These are phyloP conservation scores for Spilarctia lutea DNA, from an alignment of 2,888 invertebrate genomes.

Conservation along the genomic window DNA sequence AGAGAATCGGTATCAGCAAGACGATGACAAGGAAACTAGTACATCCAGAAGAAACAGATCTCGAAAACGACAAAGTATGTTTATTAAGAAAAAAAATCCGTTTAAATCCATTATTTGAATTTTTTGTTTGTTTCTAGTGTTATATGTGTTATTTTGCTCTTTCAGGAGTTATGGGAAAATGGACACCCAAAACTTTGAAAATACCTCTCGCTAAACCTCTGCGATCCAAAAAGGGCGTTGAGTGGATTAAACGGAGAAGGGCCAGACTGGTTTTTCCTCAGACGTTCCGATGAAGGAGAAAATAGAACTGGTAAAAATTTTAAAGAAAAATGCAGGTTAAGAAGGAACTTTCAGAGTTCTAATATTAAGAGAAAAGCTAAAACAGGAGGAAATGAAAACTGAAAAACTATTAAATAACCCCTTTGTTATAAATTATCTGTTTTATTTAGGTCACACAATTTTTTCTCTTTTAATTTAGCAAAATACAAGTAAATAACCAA, in stretches of 20 bases:
- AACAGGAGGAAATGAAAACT: neutral
- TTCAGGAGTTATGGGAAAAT: neutral
- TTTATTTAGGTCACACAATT: too few species aligned
- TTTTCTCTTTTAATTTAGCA: too few species aligned
- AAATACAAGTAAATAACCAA: too few species aligned
- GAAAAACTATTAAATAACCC: neutral
- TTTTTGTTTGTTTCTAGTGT: too few species aligned
- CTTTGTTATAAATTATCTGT: too few species aligned
- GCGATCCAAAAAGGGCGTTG: neutral
- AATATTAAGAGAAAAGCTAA: neutral
- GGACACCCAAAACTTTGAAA: neutral
- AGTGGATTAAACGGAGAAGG: neutral
- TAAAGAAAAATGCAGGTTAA: neutral
- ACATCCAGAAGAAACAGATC: too few species aligned
- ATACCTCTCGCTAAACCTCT: neutral
- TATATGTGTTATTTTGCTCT: too few species aligned
- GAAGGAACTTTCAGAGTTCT: neutral
- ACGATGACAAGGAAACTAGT: too few species aligned
- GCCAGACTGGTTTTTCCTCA: neutral
- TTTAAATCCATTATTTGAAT: too few species aligned
- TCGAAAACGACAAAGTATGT: too few species aligned
- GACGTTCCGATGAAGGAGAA: neutral
- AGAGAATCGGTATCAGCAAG: too few species aligned
- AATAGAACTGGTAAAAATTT: neutral
- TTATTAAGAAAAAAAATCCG: too few species aligned